Evolutionary conservation across 2,888 invertebrate species (phyloP), one percentile per base, ranked within the genome.

Genomic region (Eupithecia subfuscata): DNA sequence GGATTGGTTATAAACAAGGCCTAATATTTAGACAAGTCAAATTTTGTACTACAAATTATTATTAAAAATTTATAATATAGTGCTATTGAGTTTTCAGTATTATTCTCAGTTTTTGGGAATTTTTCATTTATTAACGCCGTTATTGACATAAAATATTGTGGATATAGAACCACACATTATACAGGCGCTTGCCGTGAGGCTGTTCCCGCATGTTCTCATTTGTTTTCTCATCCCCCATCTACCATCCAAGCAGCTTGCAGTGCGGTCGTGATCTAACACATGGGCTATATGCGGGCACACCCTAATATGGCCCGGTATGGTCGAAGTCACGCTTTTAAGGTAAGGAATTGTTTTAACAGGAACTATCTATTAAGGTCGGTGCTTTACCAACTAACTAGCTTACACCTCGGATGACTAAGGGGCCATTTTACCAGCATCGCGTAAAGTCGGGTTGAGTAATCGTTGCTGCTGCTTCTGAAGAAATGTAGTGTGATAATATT

Each of bases 301-400:
- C 85, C 85, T 84, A 85, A 86, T 87, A 87, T 82, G 86, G 87
- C 18, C 37, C 74, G 79, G 79, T 79, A 80, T 78, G 80, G 82
- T 80, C 76, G 72, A 79, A 88, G 86, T 88, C 88, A 87, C 87
- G 87, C 84, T 82, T 80, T 64, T 72, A 78, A 72, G 81, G 77
- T 71, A 73, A 74, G 48, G 69, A 70, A 77, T 77, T 75, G 81
- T 77, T 76, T 77, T 56, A 71, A 52, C 74, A 75, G 70, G 74
- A 78, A 78, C 75, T 78, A 78, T 77, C 64, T 75, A 75, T 75
- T 68, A 68, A 68, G 65, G 60, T 25, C 56, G 40, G 67, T 65
- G 65, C 65, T 65, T 63, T 67, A 40, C 68, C n/a, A 25, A 43
- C 68, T 68, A 43, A 40, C 68, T 68, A 40, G 67, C 37, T 67